Evolutionary conservation across 2,113 vertebrate species (phyloP).

Genomic region (Nycticorax nycticorax): DNA sequence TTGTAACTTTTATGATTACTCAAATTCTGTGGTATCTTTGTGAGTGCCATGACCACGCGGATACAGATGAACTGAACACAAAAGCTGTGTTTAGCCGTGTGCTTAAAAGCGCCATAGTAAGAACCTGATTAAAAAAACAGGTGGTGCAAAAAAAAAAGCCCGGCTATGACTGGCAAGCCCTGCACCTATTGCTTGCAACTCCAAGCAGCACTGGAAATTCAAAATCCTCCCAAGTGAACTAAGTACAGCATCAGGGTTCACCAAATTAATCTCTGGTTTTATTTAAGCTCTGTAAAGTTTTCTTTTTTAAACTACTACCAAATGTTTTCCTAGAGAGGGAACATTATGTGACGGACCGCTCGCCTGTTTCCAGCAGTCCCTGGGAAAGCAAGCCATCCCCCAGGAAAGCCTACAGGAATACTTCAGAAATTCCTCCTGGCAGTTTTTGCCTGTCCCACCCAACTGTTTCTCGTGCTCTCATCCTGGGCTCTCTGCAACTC

Average conservation of each 20-base stretch:
- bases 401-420: slow-evolving; percentile 47
- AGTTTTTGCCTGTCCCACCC: neutral
- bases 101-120: neutral
- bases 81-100: neutral
- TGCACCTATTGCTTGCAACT: neutral
- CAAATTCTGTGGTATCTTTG: neutral
- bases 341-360: neutral
- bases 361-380: neutral
- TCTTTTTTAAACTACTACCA: slow-evolving; percentile 54
- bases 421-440: neutral
- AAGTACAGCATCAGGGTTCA: neutral
- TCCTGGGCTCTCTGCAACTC: neutral
- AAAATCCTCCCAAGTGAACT: neutral
- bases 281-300: slow-evolving; percentile 19
- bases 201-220: neutral
- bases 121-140: neutral
- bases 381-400: slow-evolving; percentile 28
- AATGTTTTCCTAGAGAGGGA: slow-evolving; percentile 62
- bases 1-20: neutral
- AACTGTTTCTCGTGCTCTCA: neutral
- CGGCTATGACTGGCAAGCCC: neutral
- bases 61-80: neutral
- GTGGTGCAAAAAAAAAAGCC: neutral
- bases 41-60: neutral
- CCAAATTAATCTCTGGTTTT: neutral